Evolutionary conservation across 2,888 invertebrate species (phyloP), one percentile per base, ranked within the genome.

Genomic region (Drosophila neotestacea): DNA sequence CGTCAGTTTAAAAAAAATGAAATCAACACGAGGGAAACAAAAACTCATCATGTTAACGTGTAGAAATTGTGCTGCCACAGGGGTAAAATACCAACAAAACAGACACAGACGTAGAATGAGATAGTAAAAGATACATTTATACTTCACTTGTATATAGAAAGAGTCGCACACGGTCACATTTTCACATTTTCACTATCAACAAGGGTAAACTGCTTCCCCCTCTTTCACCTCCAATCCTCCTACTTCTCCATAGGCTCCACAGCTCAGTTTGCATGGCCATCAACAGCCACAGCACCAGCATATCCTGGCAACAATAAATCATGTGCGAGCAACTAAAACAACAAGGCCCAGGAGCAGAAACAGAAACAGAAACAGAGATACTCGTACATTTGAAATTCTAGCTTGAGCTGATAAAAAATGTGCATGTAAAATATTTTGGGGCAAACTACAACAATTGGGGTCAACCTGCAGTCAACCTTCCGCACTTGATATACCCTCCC

Each of bases 321-420:
- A 88, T 82, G 61, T 76, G 62, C 75, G 42, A 51, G 52, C 46
- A 42, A 58, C 51, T 16, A 41, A 44, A 67, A 66, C 47, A 61
- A 67, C 48, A 65, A 42, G 48, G 51, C 47, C 51, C 72, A 59
- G 44, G 52, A n/a, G 46, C 22, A 65, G 64, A 42, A n/a, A 34
- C n/a, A 22, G 32, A 50, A 39, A 39, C 28, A 51, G 38, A 44
- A 39, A 56, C 52, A 48, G 70, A 65, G 68, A 76, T 76, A 88
- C 27, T 44, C 11, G 27, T 73, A 79, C 70, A 72, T 79, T 88
- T 77, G 60, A 85, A 80, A 77, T 82, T 82, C 74, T 65, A 79
- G 86, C 83, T 70, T 55, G 68, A 70, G 65, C 80, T 72, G 88
- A 88, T 88, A 85, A 79, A 85, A 88, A 85, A 77, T 79, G 83